Evolutionary conservation across 23 tunicate genomes (phyloP).

Genomic region (Ciona savignyi): DNA sequence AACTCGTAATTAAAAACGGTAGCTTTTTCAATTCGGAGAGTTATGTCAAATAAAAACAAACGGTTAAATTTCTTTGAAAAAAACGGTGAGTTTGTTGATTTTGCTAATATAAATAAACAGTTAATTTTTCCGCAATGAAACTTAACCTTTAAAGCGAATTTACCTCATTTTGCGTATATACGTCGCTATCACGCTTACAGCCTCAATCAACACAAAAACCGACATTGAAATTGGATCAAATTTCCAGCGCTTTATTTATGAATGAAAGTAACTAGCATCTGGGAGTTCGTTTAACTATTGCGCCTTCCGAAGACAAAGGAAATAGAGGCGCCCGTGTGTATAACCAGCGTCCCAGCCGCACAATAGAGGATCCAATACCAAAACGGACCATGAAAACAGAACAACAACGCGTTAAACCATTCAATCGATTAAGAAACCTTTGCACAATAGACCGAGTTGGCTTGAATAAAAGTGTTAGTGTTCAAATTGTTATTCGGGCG

Average conservation of each 20-base stretch:
- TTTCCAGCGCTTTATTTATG: background rate
- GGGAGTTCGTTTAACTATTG: background rate
- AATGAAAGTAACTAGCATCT: background rate
- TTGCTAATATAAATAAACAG: too few relatives aligned
- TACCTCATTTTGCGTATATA: too few relatives aligned
- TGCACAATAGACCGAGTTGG: background rate
- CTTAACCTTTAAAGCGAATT: too few relatives aligned
- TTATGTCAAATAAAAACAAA: too few relatives aligned
- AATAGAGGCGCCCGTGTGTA: background rate
- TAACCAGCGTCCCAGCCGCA: background rate
- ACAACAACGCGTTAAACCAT: background rate
- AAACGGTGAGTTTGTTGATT: too few relatives aligned
- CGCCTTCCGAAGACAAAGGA: background rate
- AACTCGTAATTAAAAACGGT: too few relatives aligned
- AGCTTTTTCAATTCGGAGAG: too few relatives aligned
- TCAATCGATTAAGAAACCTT: background rate
- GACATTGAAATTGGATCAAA: background rate
- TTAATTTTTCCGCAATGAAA: too few relatives aligned
- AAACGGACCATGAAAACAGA: background rate
- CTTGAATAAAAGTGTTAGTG: slow-evolving; percentile 1
- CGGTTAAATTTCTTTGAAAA: too few relatives aligned
- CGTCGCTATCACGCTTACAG: too few relatives aligned
- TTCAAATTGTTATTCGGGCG: background rate
- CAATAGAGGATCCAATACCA: background rate
- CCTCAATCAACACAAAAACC: too few relatives aligned